These are phyloP conservation scores for Mionectes olivaceus DNA, from an alignment of 2,797 vertebrate genomes.

Conservation along the genomic window DNA sequence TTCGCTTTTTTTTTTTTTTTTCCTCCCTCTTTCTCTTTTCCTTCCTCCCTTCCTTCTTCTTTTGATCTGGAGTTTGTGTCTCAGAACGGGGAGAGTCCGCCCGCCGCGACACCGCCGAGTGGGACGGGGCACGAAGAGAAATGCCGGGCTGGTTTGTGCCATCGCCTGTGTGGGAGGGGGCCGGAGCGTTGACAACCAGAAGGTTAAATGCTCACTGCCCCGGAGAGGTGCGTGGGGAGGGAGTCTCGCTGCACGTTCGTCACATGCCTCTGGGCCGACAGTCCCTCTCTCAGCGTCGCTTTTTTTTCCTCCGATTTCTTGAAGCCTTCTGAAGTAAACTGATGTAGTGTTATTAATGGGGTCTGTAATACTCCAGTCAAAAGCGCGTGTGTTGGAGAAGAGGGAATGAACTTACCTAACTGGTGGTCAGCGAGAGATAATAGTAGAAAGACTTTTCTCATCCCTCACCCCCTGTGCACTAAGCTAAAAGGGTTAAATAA, in stretches of 20 bases:
- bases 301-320: background rate
- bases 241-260: background rate
- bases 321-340: constrained; percentile 10
- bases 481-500: constrained; percentile 15
- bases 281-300: background rate
- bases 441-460: background rate
- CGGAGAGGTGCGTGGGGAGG: constrained; percentile 1
- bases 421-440: background rate
- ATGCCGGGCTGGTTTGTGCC: background rate
- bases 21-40: background rate
- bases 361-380: background rate
- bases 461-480: background rate
- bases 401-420: background rate
- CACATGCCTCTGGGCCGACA: background rate
- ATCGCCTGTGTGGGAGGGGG: background rate
- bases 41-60: background rate
- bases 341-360: background rate
- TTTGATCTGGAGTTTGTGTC: background rate
- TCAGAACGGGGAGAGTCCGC: background rate
- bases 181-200: background rate
- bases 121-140: background rate
- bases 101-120: background rate
- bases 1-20: background rate
- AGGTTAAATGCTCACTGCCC: background rate
- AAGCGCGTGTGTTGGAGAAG: background rate